Conservation (phyloP, 2,888 invertebrate genomes). For the Lepidochrysops patricia region DNA sequence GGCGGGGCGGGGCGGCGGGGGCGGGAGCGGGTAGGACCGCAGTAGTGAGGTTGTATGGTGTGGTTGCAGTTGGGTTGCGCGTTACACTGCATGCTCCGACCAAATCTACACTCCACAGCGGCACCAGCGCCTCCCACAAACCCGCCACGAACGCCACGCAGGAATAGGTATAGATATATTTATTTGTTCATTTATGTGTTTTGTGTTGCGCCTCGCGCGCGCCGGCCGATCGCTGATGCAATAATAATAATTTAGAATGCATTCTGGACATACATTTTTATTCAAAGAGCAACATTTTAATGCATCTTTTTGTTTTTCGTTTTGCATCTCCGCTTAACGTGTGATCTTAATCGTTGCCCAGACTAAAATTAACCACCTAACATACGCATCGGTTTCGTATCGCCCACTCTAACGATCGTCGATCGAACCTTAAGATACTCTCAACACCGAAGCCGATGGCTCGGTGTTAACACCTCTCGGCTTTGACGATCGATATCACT, state of each 20-base stretch:
- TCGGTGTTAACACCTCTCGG: not conserved
- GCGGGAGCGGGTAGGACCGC: conserved; percentile 19
- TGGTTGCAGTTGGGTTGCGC: conserved; percentile 93
- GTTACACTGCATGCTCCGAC: conserved; percentile 92
- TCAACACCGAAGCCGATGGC: conserved; percentile 20
- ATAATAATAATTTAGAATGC: conserved; percentile 49
- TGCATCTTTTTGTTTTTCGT: conserved; percentile 63
- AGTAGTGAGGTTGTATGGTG: conserved; percentile 71
- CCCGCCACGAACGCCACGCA: conserved; percentile 72
- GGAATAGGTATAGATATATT: conserved; percentile 72
- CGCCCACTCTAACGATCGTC: conserved; percentile 16
- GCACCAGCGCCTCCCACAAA: conserved; percentile 73
- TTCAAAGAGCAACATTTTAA: conserved; percentile 70
- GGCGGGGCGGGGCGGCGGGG: conserved; percentile 21
- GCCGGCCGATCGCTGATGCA: conserved; percentile 59
- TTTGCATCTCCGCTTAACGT: conserved; percentile 60
- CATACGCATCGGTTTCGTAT: conserved; percentile 41
- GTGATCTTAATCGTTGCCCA: conserved; percentile 52
- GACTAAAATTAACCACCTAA: conserved; percentile 57
- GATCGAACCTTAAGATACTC: conserved; percentile 12
- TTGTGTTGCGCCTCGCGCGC: conserved; percentile 71
- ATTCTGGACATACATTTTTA: conserved; percentile 46
- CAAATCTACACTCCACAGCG: conserved; percentile 73
- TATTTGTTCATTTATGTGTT: conserved; percentile 67
- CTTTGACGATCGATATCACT: conserved; percentile 50